Evolutionary conservation across 1,140 invertebrate species (phyloP).

Genomic region (Alviniconcha marisindica): DNA sequence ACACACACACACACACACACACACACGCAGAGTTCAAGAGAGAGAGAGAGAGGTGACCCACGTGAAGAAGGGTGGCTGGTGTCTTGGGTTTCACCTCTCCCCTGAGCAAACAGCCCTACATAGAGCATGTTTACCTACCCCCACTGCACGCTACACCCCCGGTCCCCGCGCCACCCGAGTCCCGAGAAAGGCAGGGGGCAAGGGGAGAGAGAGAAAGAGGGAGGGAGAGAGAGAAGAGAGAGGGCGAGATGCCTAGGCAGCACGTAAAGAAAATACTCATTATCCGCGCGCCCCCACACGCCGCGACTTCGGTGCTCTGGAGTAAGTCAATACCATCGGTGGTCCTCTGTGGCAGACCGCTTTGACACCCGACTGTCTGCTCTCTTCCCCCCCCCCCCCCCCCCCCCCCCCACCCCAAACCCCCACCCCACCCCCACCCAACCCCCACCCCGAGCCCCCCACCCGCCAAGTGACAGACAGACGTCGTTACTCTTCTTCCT

Average conservation of each 20-base stretch:
- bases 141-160: conserved; percentile 12
- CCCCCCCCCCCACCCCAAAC: too few species aligned
- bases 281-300: conserved; percentile 30
- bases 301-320: not conserved
- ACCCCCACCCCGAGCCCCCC: too few species aligned
- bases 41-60: not conserved
- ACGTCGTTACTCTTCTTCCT: too few species aligned
- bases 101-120: conserved; percentile 23
- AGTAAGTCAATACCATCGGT: conserved; percentile 5
- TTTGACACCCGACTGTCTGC: not conserved
- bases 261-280: conserved; percentile 51
- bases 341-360: not conserved
- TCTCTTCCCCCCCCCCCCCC: not conserved
- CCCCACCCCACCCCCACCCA: too few species aligned
- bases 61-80: not conserved
- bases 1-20: too few species aligned
- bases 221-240: not conserved
- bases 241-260: not conserved
- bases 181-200: not conserved
- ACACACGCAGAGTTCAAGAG: not conserved
- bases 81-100: conserved; percentile 26
- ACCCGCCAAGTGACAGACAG: too few species aligned
- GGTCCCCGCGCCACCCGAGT: not conserved
- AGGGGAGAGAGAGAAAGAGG: not conserved
- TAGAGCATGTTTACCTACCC: conserved; percentile 26